Evolutionary conservation across 1,140 invertebrate genomes (phyloP).

Genomic region (Caenorhabditis tropicalis): DNA sequence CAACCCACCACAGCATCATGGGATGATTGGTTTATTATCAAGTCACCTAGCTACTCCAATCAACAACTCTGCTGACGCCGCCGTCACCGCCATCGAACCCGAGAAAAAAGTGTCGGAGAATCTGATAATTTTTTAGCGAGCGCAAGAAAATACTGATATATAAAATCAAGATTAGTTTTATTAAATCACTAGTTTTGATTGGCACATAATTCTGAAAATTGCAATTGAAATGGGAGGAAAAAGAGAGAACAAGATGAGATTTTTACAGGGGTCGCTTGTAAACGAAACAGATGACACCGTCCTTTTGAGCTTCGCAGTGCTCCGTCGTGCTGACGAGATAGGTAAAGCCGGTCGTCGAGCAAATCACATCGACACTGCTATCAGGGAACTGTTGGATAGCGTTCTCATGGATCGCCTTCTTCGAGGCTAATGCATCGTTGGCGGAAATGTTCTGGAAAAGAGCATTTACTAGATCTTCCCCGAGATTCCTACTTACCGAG

Average conservation of each 20-base stretch:
- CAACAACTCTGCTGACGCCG: not conserved
- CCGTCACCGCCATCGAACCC: not conserved
- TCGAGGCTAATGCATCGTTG: constrained; percentile 52
- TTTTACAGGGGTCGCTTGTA: constrained; percentile 55
- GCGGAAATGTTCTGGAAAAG: constrained; percentile 53
- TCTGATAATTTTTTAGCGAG: constrained; percentile 6
- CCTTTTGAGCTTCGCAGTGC: constrained; percentile 59
- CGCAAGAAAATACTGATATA: too few relatives aligned
- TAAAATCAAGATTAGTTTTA: too few relatives aligned
- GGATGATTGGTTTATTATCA: constrained; percentile 44
- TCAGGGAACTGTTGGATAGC: constrained; percentile 47
- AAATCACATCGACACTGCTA: constrained; percentile 54
- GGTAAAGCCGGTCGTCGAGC: constrained; percentile 57
- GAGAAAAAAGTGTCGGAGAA: not conserved
- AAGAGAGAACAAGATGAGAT: not conserved
- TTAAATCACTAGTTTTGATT: not conserved
- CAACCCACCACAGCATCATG: constrained; percentile 1
- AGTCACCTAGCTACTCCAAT: constrained; percentile 40
- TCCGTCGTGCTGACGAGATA: constrained; percentile 59
- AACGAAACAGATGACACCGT: constrained; percentile 57
- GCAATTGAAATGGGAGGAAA: not conserved
- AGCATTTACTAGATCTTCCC: not conserved
- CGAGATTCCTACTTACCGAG: not conserved
- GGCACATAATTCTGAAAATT: constrained; percentile 13
- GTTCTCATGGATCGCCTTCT: constrained; percentile 51